Conservation (phyloP, 2,113 vertebrate species). For the Neotoma lepida region DNA sequence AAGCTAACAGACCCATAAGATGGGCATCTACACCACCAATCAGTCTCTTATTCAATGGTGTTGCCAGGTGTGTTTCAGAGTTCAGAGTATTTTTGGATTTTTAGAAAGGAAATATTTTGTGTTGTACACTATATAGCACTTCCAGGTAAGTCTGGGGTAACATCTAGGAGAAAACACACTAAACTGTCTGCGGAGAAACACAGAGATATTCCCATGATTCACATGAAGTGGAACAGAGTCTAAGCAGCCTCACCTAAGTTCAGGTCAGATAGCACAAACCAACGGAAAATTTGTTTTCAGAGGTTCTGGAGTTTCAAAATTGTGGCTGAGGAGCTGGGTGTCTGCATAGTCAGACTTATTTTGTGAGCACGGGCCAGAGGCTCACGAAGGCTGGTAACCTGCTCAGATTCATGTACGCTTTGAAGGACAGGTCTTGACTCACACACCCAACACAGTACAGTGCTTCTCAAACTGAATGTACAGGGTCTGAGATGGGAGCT, state of each 20-base stretch:
- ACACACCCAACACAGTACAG: background rate
- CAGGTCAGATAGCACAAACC: background rate
- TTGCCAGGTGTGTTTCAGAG: background rate
- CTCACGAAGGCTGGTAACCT: background rate
- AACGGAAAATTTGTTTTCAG: background rate
- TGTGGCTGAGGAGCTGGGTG: background rate
- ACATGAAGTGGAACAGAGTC: accelerated
- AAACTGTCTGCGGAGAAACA: background rate
- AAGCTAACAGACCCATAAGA: background rate
- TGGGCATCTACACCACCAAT: background rate
- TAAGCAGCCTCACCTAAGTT: no score
- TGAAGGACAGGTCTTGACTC: background rate
- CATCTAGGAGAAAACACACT: background rate
- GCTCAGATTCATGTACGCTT: background rate
- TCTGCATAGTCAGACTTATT: accelerated
- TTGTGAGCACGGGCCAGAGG: background rate
- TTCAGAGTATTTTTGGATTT: background rate
- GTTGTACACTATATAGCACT: accelerated
- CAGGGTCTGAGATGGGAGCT: background rate
- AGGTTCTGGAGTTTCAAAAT: background rate
- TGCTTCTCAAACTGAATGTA: no score
- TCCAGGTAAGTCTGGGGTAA: background rate
- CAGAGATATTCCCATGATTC: background rate
- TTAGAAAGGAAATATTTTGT: background rate
- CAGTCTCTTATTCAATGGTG: background rate